These are phyloP conservation scores for Rhinatrema bivittatum DNA, from an alignment of 2,797 vertebrate genomes.

Conservation along the genomic window DNA sequence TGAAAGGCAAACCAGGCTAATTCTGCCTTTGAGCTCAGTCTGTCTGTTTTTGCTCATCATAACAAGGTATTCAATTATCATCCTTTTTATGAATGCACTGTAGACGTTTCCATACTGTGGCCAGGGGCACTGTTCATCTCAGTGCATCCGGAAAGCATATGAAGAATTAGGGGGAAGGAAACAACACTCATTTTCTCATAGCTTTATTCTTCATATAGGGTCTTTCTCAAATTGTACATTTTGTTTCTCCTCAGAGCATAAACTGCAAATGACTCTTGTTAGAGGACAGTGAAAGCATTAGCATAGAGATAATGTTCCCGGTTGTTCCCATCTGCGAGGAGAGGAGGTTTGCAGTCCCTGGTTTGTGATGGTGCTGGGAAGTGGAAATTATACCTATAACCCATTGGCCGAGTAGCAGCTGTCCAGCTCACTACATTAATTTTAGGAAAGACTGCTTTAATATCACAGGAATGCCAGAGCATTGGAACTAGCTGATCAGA, in stretches of 20 bases:
- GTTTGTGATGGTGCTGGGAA: background rate
- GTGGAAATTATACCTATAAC: background rate
- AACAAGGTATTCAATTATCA: constrained; percentile 57
- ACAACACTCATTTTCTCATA: constrained; percentile 32
- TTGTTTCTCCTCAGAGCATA: constrained; percentile 27
- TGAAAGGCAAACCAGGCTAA: constrained; percentile 41
- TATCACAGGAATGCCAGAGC: too few species aligned
- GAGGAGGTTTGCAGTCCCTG: constrained; percentile 4
- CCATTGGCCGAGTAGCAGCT: constrained; percentile 15
- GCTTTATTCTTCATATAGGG: constrained; percentile 46
- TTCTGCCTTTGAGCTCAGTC: constrained; percentile 39
- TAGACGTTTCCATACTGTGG: constrained; percentile 49
- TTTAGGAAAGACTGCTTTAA: too few species aligned
- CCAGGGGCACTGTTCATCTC: constrained; percentile 50
- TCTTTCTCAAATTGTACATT: constrained; percentile 45
- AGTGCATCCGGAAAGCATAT: constrained; percentile 48
- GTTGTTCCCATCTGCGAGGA: constrained; percentile 4
- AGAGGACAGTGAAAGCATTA: constrained; percentile 33
- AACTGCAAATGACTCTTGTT: constrained; percentile 35
- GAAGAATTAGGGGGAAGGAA: constrained; percentile 19
- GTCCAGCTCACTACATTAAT: constrained; percentile 5
- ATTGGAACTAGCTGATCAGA: too few species aligned
- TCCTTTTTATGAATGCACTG: constrained; percentile 44
- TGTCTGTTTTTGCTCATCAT: constrained; percentile 37
- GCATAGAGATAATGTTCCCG: constrained; percentile 28